Evolutionary conservation across 2,797 vertebrate species (phyloP), one percentile per base, ranked within the genome.

Genomic region (Sebastiscus albofasciatus): DNA sequence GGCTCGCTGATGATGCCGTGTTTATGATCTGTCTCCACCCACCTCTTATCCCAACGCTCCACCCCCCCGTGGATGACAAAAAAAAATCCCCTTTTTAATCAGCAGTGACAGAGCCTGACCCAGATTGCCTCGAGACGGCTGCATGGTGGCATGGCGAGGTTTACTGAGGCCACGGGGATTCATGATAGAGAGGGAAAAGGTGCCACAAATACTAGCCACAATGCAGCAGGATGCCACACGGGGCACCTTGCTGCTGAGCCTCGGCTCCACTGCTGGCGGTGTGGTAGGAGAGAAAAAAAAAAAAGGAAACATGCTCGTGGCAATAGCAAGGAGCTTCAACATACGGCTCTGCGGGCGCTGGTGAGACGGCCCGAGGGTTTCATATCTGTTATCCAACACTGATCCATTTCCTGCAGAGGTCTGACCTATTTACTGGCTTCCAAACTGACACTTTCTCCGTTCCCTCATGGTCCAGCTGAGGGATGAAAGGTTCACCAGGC

Each of bases 21-120:
- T 93, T 93, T 94, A 91, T 88, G 83, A 90, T 91, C 79, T 1
- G 78, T 85, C 91, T 89, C 89, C 88, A 84, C 88, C 87, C 90
- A 90, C 85, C 90, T 85, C 79, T 90, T 87, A 89, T 89, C 85
- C 52, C 61, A 54, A 70, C 4, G 64, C 85, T 87, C 89, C 84
- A 82, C 89, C 90, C 81, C 82, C 83, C 76, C 69, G 24, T 66
- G 69, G 82, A 91, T 86, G 72, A 86, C 89, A 72, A 86, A 84
- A 91, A 93, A 94, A 94, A 89, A 91, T 90, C 91, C 87, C 89
- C 89, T 94, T 95, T 95, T 95, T 95, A 95, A 95, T 95, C 94
- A 95, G 92, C 82, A 83, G 89, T 82, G 88, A 92, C 90, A 90
- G 87, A 93, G 90, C 86, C 92, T 95, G 94, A 95, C 95, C 95